Percentiles rank a stretch among this genome's conserved stretches.
These are phyloP conservation scores for Slavum lentiscoides DNA, from an alignment of 2,888 invertebrate species.

Conservation along the genomic window DNA sequence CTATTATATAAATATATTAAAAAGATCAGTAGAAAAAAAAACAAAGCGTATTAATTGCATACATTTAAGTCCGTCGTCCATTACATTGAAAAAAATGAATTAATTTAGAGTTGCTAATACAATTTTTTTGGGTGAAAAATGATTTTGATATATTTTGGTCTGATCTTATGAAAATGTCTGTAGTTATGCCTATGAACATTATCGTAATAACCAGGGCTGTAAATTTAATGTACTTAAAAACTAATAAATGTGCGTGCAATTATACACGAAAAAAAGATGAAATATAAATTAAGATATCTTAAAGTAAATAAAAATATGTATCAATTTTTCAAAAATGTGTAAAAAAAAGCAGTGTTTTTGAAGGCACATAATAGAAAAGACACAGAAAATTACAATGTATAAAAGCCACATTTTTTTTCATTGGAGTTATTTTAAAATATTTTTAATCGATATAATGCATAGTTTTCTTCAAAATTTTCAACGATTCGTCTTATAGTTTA, in stretches of 20 bases:
- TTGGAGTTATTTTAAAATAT: not conserved
- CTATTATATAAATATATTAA: no score
- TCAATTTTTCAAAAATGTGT: not conserved
- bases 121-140: no score
- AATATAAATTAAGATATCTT: not conserved
- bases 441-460: not conserved
- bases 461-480: not conserved
- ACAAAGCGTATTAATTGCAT: no score
- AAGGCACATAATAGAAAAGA: not conserved
- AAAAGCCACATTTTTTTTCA: not conserved
- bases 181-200: no score
- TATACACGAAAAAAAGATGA: not conserved
- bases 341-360: not conserved
- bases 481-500: conserved; percentile 43
- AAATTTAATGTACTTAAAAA: not conserved
- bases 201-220: no score
- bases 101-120: no score
- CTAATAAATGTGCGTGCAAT: not conserved
- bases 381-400: not conserved
- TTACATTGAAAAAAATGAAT: no score
- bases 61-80: no score
- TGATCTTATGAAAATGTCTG: no score
- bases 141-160: no score
- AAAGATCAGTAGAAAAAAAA: no score
- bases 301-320: no score